Evolutionary conservation across 2,113 vertebrate genomes (phyloP), one percentile per base, ranked within the genome.

Genomic region (Zootoca vivipara): DNA sequence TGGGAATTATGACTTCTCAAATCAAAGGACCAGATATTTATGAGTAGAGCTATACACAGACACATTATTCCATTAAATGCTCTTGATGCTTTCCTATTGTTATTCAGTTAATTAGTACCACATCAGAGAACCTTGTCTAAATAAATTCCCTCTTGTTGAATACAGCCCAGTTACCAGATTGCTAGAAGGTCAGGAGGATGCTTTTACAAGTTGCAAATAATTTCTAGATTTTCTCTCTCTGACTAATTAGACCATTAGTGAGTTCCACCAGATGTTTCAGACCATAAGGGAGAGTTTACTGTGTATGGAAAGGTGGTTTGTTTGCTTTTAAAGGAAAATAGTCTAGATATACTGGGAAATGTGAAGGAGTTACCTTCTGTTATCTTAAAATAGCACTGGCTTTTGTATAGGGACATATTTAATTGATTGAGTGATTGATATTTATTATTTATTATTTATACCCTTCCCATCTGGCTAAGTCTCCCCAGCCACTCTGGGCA

Each of bases 221-320:
- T 30, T 77, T 70, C 67, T 18, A 69, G 93, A 93, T 92, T 93
- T 69, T 70, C 94, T 93, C 77, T 92, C 94, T 95, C 73, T 89
- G 70, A 94, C 73, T 95, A 93, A 90, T 93, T 94, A 92, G 94
- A 94, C 58, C 69, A 93, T 94, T 91, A 90, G 82, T 89, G 74
- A 95, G 93, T 89, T 67, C 88, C 90, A 52, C 81, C 93, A 95
- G 93, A 93, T 93, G 87, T 94, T 93, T 95, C 82, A 91, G 88
- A 90, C 83, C 70, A 88, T 46, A 83, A 78, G 83, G 86, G 77
- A 90, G 85, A 94, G 79, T 92, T 85, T 89, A 92, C 81, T 72
- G 38, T 64, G 89, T 9, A 5, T 46, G 56, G 38, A 93, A 94
- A 89, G 28, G 89, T 77, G 70, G 83, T 18, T 20, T 56, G 7